Evolutionary conservation across 2,113 vertebrate genomes (phyloP).

Genomic region (Cichladusa arquata): DNA sequence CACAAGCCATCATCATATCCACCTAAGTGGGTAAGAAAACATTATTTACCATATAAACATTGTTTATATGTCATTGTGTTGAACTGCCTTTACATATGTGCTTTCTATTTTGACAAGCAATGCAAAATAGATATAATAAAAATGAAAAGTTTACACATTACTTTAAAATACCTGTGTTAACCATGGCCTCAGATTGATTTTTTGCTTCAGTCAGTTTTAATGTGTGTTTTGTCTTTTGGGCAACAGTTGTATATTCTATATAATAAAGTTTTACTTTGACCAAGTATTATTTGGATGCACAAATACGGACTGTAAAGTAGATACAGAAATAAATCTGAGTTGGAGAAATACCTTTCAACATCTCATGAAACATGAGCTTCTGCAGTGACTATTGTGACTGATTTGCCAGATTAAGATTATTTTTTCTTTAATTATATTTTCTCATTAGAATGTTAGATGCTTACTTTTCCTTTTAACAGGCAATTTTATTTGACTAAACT

Average conservation of each 20-base stretch:
- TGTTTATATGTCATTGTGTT: background rate
- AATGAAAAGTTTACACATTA: background rate
- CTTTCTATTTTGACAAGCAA: background rate
- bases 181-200: background rate
- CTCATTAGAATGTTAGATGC: background rate
- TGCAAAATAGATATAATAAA: background rate
- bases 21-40: background rate
- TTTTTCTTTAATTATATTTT: background rate
- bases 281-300: background rate
- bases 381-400: background rate
- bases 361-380: fast-evolving
- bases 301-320: background rate
- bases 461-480: background rate
- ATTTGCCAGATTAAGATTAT: background rate
- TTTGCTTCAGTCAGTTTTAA: background rate
- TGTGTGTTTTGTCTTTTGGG: background rate
- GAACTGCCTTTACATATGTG: background rate
- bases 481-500: background rate
- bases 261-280: background rate
- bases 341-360: background rate
- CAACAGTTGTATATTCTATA: background rate
- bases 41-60: background rate
- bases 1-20: fast-evolving
- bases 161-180: background rate
- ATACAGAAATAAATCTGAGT: background rate